Evolutionary conservation across 2,113 vertebrate genomes (phyloP).

Genomic region (Pristiophorus japonicus): DNA sequence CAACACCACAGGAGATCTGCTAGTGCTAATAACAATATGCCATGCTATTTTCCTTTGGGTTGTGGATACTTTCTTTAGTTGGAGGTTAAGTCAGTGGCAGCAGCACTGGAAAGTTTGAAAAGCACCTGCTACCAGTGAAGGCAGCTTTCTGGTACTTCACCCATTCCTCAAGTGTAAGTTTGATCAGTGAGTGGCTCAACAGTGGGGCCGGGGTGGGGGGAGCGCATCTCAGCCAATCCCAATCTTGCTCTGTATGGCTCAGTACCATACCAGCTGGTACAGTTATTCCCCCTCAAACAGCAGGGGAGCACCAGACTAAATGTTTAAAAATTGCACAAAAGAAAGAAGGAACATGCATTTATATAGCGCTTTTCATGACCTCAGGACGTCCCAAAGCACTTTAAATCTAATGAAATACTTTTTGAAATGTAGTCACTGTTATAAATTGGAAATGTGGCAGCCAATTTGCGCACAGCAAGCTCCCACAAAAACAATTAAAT

Average conservation of each 20-base stretch:
- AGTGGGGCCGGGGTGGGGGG: neutral
- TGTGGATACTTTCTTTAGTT: neutral
- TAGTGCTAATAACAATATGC: neutral
- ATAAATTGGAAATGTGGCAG: neutral
- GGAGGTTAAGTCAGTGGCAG: neutral
- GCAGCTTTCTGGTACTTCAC: neutral
- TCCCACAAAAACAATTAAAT: neutral
- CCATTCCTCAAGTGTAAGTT: neutral
- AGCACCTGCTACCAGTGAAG: neutral
- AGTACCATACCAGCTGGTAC: neutral
- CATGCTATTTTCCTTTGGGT: neutral
- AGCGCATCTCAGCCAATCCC: neutral
- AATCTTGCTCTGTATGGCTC: neutral
- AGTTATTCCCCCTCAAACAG: too few species aligned
- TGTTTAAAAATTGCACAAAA: too few species aligned
- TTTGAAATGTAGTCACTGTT: neutral
- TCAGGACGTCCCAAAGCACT: neutral
- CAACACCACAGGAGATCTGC: neutral
- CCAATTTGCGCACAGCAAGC: neutral
- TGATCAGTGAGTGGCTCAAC: neutral
- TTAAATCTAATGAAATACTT: neutral
- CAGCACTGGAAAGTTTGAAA: too few species aligned
- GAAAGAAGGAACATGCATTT: neutral
- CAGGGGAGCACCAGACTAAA: neutral
- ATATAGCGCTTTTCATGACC: neutral